Evolutionary conservation across 1,140 invertebrate genomes (phyloP).

Genomic region (Piezodorus guildinii): DNA sequence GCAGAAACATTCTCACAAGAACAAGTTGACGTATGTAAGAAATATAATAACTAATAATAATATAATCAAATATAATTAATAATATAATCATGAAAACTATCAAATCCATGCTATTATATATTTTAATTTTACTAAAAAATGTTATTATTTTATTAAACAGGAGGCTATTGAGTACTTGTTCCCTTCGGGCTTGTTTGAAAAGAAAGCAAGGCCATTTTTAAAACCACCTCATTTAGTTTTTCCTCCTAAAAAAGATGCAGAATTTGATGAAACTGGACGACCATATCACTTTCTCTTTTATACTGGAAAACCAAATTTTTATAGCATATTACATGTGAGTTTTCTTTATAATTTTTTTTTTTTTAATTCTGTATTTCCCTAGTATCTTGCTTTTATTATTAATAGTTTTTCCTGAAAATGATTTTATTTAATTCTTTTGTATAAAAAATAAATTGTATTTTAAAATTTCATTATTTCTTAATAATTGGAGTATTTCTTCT

Average conservation of each 20-base stretch:
- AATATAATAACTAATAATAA: too few relatives aligned
- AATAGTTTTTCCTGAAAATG: too few relatives aligned
- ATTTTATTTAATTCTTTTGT: too few relatives aligned
- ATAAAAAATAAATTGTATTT: too few relatives aligned
- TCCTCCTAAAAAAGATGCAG: constrained; percentile 71
- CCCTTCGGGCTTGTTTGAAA: constrained; percentile 78
- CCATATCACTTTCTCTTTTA: constrained; percentile 86
- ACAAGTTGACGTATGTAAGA: constrained; percentile 63
- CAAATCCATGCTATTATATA: too few relatives aligned
- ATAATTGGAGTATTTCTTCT: too few relatives aligned
- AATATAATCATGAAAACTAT: too few relatives aligned
- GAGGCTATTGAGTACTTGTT: constrained; percentile 81
- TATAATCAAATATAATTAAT: too few relatives aligned
- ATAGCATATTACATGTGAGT: constrained; percentile 66
- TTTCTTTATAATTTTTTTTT: background rate
- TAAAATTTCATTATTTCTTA: too few relatives aligned
- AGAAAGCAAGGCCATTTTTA: constrained; percentile 72
- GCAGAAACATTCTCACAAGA: constrained; percentile 73
- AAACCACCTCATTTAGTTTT: constrained; percentile 73
- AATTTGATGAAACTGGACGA: constrained; percentile 79
- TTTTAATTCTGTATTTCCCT: too few relatives aligned
- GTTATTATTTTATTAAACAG: constrained; percentile 39
- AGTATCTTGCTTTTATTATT: too few relatives aligned
- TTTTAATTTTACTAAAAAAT: background rate
- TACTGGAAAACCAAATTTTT: constrained; percentile 73